These are phyloP conservation scores for Fragum fragum DNA, from an alignment of 2,888 invertebrate species.

Conservation along the genomic window DNA sequence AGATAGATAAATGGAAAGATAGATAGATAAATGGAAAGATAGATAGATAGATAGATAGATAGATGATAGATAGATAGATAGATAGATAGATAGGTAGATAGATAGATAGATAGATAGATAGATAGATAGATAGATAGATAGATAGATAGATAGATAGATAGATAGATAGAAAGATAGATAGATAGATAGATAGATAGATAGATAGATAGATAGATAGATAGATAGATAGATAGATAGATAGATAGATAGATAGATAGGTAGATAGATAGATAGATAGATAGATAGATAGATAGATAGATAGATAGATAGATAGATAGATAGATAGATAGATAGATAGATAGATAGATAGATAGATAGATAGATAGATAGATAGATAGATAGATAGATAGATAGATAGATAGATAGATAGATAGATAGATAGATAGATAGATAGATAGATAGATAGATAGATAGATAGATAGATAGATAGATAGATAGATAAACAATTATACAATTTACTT, in stretches of 20 bases:
- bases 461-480: slow-evolving; percentile 11
- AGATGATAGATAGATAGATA: slow-evolving; percentile 9
- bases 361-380: slow-evolving; percentile 11
- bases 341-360: slow-evolving; percentile 11
- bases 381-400: slow-evolving; percentile 11
- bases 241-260: slow-evolving; percentile 9
- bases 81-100: slow-evolving; percentile 9
- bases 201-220: slow-evolving; percentile 11
- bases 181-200: slow-evolving; percentile 11
- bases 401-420: slow-evolving; percentile 11
- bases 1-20: not conserved
- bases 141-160: slow-evolving; percentile 6
- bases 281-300: slow-evolving; percentile 11
- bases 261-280: slow-evolving; percentile 9
- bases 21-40: not conserved
- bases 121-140: slow-evolving; percentile 11
- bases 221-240: slow-evolving; percentile 11
- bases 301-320: slow-evolving; percentile 11
- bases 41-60: slow-evolving; percentile 7
- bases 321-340: slow-evolving; percentile 11
- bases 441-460: slow-evolving; percentile 11
- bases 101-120: slow-evolving; percentile 11
- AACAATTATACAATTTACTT: too few species aligned
- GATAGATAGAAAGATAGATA: slow-evolving; percentile 8
- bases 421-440: slow-evolving; percentile 11